A percentile compares a stretch with the other conserved stretches of the same genome.
These are phyloP conservation scores for Sinhomidia bicolor DNA, from an alignment of 2,888 invertebrate species.

Conservation along the genomic window DNA sequence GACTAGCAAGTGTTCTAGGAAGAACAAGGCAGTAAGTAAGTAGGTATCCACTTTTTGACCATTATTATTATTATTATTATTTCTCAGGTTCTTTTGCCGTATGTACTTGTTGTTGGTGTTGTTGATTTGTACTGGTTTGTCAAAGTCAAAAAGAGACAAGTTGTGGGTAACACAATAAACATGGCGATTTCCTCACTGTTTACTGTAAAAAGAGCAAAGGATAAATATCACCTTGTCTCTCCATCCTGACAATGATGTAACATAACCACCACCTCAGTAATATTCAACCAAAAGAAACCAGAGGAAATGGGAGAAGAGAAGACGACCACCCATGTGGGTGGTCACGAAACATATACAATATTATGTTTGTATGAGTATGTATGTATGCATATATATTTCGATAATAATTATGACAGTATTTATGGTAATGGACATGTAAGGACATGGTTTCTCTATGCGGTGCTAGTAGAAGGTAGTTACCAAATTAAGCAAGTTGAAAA, in stretches of 20 bases:
- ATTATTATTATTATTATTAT: neutral
- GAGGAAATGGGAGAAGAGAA: constrained; percentile 6
- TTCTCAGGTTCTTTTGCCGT: neutral
- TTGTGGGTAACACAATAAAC: neutral
- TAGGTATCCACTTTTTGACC: neutral
- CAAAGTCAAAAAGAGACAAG: neutral
- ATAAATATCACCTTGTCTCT: neutral
- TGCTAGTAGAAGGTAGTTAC: no score
- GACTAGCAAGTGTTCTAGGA: neutral
- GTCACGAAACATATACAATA: no score
- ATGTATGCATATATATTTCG: no score
- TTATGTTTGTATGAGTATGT: no score
- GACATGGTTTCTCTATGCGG: neutral
- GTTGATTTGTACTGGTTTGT: constrained; percentile 55
- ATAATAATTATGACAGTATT: constrained; percentile 39
- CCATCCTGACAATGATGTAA: neutral
- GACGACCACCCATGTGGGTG: constrained; percentile 72
- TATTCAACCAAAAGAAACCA: neutral
- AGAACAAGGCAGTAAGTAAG: neutral
- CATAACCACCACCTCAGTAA: neutral
- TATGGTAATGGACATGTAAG: constrained; percentile 38
- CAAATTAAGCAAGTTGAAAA: constrained; percentile 6
- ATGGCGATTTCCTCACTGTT: neutral
- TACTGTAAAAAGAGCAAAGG: neutral
- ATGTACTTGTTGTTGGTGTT: neutral